Base-by-base conservation (phyloP, 2,797 vertebrate species). In the Tragopan temminckii region DNA sequence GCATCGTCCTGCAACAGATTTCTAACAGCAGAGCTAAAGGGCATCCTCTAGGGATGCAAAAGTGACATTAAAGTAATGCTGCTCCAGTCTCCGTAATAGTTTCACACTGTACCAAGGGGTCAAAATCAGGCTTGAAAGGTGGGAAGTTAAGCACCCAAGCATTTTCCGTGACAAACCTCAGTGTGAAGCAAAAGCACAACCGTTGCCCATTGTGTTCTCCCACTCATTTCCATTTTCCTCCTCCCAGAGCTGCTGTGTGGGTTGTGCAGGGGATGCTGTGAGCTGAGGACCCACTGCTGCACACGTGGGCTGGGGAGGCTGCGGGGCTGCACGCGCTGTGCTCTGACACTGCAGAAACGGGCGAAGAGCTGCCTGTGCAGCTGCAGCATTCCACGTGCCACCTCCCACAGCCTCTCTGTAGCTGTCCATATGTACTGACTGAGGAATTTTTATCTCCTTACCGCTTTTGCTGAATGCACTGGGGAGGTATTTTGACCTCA, bases 21-120 rank as follows among this genome's bases (percentile, higher is more conserved):
- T 89, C 55, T 85, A 71, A 35, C 62, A 87, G 36, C 53, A 46
- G 62, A 66, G 31, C 76, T 88, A 57, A 88, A 74, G 48, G 43
- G 48, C 40, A 79, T 86, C 42, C 35, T 42, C 74, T 58, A 76
- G 9, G 19, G 24, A 18, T 93, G 21, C 63, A 79, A 94, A 81
- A 52, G 46, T 11, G 7, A 67, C 78, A 57, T 88, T 90, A 89
- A 85, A 72, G 31, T 57, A 53, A 29, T 59, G 29, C 33, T 85
- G 36, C 71, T 67, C 40, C 31, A 57, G 61, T 35, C 63, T 69
- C n/a, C 33, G 57, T 20, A 89, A 77, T 9, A 24, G 36, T 66
- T 77, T 43, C 24, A 79, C 40, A 53, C 53, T 62, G 31, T 75
- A 36, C 19, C 53, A 48, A 79, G 24, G 46, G 36, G 7, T 27